phyloP scores from a whole-genome alignment of 2,888 invertebrate genomes.

The Malachius bipustulatus region DNA sequence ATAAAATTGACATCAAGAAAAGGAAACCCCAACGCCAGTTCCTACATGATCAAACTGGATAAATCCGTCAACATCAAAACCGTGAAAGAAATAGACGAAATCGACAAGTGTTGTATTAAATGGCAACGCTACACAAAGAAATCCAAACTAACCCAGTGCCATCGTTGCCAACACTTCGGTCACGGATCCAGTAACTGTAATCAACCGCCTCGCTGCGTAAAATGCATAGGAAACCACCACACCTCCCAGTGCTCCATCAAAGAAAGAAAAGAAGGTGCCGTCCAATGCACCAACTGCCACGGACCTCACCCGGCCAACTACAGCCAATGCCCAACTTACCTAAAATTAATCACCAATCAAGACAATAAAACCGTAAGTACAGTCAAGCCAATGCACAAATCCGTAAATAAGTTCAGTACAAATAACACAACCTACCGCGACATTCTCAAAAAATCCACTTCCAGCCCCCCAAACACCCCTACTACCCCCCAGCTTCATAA shows the following conservation, averaged over 20 bases:
- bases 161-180: conserved; percentile 38
- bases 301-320: conserved; percentile 26
- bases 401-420: background rate
- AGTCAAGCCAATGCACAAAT: background rate
- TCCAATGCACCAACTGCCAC: conserved; percentile 38
- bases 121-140: background rate
- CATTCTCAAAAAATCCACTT: background rate
- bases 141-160: conserved; percentile 28
- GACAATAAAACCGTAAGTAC: conserved; percentile 4
- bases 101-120: background rate
- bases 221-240: conserved; percentile 5
- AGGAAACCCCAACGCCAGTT: background rate
- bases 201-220: conserved; percentile 5
- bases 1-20: background rate
- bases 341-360: conserved; percentile 13
- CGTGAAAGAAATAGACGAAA: background rate
- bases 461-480: too few species aligned
- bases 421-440: background rate
- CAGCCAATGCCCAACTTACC: conserved; percentile 17
- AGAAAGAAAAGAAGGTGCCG: conserved; percentile 4
- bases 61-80: background rate
- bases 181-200: conserved; percentile 23
- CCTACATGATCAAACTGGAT: background rate
- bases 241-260: conserved; percentile 7
- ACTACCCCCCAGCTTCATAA: too few species aligned